These are phyloP conservation scores for Alfaro cultratus DNA, from an alignment of 2,797 vertebrate genomes.

Conservation along the genomic window DNA sequence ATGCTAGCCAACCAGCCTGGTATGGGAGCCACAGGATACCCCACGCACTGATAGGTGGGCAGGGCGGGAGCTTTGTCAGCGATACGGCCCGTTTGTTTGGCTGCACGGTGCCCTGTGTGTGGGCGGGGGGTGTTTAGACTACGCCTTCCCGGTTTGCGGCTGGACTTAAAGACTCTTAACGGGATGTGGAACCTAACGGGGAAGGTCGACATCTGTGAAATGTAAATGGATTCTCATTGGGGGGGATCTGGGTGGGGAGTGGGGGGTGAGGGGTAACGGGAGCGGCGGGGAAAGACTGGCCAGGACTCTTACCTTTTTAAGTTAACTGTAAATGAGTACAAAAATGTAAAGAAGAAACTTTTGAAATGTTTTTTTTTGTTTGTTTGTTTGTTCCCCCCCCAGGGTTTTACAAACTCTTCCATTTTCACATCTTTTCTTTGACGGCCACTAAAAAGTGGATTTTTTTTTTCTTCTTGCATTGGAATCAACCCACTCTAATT, in stretches of 20 bases:
- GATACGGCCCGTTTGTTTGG: constrained; percentile 61
- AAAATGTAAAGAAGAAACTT: constrained; percentile 77
- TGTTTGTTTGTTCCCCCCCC: neutral
- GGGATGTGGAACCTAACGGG: constrained; percentile 62
- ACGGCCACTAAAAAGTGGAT: constrained; percentile 37
- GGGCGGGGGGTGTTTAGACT: constrained; percentile 60
- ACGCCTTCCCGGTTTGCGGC: constrained; percentile 68
- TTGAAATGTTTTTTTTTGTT: constrained; percentile 49
- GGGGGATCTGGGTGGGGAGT: constrained; percentile 1
- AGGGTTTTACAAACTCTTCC: constrained; percentile 73
- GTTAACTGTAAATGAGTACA: constrained; percentile 81
- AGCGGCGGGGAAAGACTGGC: constrained; percentile 67
- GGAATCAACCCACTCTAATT: constrained; percentile 48
- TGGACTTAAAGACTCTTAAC: constrained; percentile 73
- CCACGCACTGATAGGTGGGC: constrained; percentile 87
- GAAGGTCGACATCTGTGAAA: constrained; percentile 62
- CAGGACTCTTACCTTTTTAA: constrained; percentile 77
- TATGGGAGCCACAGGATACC: constrained; percentile 90
- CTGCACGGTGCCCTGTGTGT: constrained; percentile 51
- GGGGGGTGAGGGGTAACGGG: constrained; percentile 42
- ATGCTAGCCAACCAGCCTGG: constrained; percentile 90
- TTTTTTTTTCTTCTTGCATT: constrained; percentile 3
- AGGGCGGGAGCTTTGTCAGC: constrained; percentile 63
- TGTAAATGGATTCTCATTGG: constrained; percentile 69
- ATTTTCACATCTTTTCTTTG: constrained; percentile 65